Evolutionary conservation across 2,113 vertebrate species (phyloP).

Genomic region (Phycodurus eques): DNA sequence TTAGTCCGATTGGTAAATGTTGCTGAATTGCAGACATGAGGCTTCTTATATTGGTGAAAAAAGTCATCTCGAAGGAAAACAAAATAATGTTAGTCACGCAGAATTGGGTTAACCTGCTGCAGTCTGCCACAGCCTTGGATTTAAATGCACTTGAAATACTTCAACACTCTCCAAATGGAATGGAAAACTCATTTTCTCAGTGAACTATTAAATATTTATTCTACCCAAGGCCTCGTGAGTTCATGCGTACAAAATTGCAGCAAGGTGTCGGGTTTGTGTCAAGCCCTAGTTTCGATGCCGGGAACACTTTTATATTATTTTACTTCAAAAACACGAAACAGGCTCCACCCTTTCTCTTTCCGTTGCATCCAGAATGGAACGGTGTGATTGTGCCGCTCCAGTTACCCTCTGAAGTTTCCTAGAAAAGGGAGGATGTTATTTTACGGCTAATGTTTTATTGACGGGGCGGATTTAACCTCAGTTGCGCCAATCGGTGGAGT

Average conservation of each 20-base stretch:
- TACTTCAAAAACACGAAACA: conserved; percentile 66
- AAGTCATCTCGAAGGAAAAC: conserved; percentile 48
- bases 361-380: conserved; percentile 40
- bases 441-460: conserved; percentile 30
- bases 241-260: conserved; percentile 65
- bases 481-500: background rate
- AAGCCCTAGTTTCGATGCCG: conserved; percentile 48
- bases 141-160: conserved; percentile 69
- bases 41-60: no score
- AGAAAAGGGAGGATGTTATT: conserved; percentile 39
- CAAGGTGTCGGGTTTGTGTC: conserved; percentile 32
- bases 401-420: conserved; percentile 30
- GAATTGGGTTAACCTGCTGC: conserved; percentile 35
- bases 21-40: background rate
- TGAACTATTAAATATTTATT: conserved; percentile 76
- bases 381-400: conserved; percentile 42
- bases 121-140: conserved; percentile 49
- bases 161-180: conserved; percentile 66
- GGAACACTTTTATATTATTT: conserved; percentile 62
- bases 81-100: conserved; percentile 40
- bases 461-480: conserved; percentile 27
- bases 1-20: background rate
- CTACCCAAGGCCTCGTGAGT: conserved; percentile 55
- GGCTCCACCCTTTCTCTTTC: conserved; percentile 59
- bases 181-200: conserved; percentile 69